Evolutionary conservation across 2,888 invertebrate genomes (phyloP).

Genomic region (Synanthedon vespiformis): DNA sequence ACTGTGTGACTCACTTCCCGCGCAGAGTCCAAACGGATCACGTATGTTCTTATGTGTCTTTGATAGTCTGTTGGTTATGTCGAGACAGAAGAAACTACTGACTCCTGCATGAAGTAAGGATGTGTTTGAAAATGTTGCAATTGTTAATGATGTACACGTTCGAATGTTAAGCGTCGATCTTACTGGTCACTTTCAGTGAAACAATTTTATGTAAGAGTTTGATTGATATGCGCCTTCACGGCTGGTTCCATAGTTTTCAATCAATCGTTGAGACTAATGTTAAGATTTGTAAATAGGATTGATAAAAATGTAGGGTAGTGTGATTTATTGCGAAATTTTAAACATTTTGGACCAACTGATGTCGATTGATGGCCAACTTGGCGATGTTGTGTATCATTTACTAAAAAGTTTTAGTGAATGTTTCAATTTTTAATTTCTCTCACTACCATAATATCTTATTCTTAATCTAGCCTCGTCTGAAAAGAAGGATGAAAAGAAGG

Average conservation of each 20-base stretch:
- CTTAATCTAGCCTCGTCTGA: too few relatives aligned
- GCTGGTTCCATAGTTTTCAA: conserved; percentile 3
- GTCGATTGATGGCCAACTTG: conserved; percentile 38
- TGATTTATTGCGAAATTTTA: background rate
- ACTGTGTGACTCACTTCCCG: conserved; percentile 81
- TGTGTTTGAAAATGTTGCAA: background rate
- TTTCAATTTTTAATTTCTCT: too few relatives aligned
- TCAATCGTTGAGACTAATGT: conserved; percentile 1
- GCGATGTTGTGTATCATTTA: background rate
- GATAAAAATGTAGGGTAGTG: conserved; percentile 1
- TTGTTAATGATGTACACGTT: background rate
- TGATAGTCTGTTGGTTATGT: background rate
- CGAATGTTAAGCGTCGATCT: background rate
- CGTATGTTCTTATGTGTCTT: background rate
- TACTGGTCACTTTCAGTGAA: background rate
- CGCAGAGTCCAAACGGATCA: conserved; percentile 39
- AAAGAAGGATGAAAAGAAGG: too few relatives aligned
- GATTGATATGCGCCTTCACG: conserved; percentile 1
- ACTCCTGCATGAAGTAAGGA: background rate
- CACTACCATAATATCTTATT: too few relatives aligned
- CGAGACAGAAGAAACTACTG: background rate
- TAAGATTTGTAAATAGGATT: conserved; percentile 4
- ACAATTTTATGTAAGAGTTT: background rate
- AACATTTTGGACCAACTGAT: conserved; percentile 60
- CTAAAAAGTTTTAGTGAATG: too few relatives aligned